phyloP scores from a whole-genome alignment of 2,113 vertebrate species.

The Macrotus californicus region DNA sequence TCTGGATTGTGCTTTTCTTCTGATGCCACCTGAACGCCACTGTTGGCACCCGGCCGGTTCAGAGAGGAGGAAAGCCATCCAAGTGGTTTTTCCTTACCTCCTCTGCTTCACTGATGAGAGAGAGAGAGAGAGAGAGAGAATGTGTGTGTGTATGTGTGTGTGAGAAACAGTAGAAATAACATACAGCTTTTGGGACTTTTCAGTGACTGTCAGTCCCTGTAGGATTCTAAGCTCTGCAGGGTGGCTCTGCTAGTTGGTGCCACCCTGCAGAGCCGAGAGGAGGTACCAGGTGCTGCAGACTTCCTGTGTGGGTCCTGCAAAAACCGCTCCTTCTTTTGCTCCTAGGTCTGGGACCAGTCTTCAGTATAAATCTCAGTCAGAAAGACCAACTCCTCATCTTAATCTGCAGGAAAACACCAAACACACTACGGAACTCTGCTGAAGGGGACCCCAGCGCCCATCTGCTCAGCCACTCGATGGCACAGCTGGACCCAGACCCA shows the following conservation, averaged over 20 bases:
- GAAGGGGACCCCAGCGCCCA: conserved; percentile 33
- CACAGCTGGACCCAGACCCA: conserved; percentile 59
- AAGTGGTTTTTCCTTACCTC: neutral
- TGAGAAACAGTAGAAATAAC: neutral
- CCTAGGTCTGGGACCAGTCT: conserved; percentile 92
- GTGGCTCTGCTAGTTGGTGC: neutral
- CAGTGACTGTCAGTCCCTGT: neutral
- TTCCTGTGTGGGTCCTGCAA: neutral
- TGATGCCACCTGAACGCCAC: neutral
- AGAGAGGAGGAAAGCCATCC: neutral
- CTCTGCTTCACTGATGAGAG: neutral
- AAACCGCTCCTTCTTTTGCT: conserved; percentile 26
- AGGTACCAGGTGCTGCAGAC: neutral
- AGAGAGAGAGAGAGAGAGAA: too few relatives aligned
- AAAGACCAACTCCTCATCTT: conserved; percentile 72
- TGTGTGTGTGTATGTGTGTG: neutral
- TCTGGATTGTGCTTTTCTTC: neutral
- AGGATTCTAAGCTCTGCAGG: too few relatives aligned
- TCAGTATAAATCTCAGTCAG: conserved; percentile 89
- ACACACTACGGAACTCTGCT: conserved; percentile 53
- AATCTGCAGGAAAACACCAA: conserved; percentile 78
- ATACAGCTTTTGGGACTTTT: neutral
- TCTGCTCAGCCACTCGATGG: conserved; percentile 35
- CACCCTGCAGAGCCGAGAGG: neutral
- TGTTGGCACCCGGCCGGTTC: neutral